Percentiles rank a stretch among this genome's conserved stretches.
phyloP scores from a whole-genome alignment of 2,888 invertebrate species.

The Teleogryllus oceanicus region DNA sequence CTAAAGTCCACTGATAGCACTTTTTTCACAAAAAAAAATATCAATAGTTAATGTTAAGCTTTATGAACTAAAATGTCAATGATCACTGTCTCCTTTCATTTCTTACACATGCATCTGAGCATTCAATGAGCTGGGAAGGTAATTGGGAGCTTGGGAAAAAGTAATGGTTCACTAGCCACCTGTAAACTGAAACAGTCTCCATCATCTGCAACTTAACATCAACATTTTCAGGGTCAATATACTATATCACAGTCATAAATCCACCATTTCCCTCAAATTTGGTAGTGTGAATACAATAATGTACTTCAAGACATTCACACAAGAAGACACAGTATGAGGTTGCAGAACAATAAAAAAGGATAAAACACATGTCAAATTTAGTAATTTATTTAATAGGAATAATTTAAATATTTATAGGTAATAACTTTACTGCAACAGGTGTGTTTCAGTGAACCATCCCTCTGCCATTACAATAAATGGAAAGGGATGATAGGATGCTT shows the following conservation, averaged over 20 bases:
- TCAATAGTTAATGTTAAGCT: slow-evolving; percentile 18
- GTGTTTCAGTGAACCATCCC: slow-evolving; percentile 25
- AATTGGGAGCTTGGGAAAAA: not conserved
- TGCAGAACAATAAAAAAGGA: slow-evolving; percentile 18
- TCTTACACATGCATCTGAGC: not conserved
- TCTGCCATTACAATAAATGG: slow-evolving; percentile 25
- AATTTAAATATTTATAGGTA: slow-evolving; percentile 30
- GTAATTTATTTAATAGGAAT: slow-evolving; percentile 29
- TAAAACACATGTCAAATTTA: slow-evolving; percentile 30
- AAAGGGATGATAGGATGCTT: slow-evolving; percentile 23
- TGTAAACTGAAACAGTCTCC: not conserved
- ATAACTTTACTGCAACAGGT: slow-evolving; percentile 25
- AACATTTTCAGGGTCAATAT: not conserved
- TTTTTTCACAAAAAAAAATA: not conserved
- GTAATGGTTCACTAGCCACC: not conserved
- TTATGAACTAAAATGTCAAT: not conserved
- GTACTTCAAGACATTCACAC: not conserved
- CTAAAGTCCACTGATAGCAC: not conserved
- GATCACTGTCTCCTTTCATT: slow-evolving; percentile 5
- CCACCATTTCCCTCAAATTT: not conserved
- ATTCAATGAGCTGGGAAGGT: not conserved
- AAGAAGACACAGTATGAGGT: slow-evolving; percentile 2
- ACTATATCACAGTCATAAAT: not conserved
- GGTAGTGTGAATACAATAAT: not conserved
- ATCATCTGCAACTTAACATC: not conserved